Conservation (phyloP, 37 sponge, comb jelly and placozoan species). For the Spongilla lacustris region DNA sequence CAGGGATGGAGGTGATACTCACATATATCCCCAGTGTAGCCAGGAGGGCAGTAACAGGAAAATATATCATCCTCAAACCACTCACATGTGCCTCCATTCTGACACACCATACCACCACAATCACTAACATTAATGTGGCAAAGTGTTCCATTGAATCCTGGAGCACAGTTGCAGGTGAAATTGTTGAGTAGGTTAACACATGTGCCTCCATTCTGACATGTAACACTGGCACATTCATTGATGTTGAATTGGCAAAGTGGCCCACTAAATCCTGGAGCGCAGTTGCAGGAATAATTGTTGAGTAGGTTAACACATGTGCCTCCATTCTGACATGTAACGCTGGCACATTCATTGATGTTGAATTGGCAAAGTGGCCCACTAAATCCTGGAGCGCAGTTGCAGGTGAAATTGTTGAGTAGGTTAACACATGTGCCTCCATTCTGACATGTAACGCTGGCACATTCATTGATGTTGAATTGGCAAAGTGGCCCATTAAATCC, state of each 20-base stretch:
- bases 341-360: conserved; percentile 39
- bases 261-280: conserved; percentile 11
- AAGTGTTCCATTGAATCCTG: background rate
- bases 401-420: conserved; percentile 18
- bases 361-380: conserved; percentile 48
- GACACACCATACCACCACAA: conserved; percentile 20
- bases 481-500: conserved; percentile 46
- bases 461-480: conserved; percentile 26
- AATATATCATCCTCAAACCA: conserved; percentile 3
- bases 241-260: background rate
- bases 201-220: conserved; percentile 49
- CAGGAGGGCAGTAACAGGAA: conserved; percentile 44
- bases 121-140: conserved; percentile 29
- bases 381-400: conserved; percentile 54
- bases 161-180: conserved; percentile 18
- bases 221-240: conserved; percentile 2
- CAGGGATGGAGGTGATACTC: background rate
- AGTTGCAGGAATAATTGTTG: conserved; percentile 40
- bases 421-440: conserved; percentile 46
- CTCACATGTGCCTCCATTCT: conserved; percentile 69
- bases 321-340: conserved; percentile 5
- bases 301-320: conserved; percentile 29
- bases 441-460: conserved; percentile 4
- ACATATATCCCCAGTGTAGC: conserved; percentile 15
- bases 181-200: conserved; percentile 2